Conservation (phyloP, 2,113 vertebrate genomes). For the Orcinus orca region DNA sequence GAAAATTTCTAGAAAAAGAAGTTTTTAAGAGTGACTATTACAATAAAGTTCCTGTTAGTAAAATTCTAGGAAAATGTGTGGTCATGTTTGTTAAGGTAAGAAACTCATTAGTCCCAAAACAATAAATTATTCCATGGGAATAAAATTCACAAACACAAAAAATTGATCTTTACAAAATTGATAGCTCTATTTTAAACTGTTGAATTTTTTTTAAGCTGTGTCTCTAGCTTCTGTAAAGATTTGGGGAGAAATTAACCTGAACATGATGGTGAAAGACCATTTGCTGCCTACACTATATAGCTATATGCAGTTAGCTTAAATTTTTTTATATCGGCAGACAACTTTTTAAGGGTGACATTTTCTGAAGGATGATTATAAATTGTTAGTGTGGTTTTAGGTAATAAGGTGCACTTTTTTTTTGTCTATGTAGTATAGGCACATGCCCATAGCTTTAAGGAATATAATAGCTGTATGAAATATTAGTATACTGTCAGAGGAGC, state of each 20-base stretch:
- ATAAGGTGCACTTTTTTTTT: conserved; percentile 11
- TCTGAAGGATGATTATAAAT: conserved; percentile 21
- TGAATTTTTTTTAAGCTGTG: background rate
- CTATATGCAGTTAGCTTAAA: background rate
- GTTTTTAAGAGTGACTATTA: conserved; percentile 99
- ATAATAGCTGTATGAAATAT: conserved; percentile 32
- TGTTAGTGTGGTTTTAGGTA: background rate
- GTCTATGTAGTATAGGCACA: background rate
- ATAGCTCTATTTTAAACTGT: background rate
- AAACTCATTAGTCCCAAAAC: conserved; percentile 5
- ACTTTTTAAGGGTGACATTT: conserved; percentile 12
- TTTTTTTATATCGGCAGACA: background rate
- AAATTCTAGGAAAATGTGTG: conserved; percentile 98
- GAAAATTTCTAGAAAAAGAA: conserved; percentile 99
- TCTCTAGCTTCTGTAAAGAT: background rate
- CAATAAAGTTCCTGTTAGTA: conserved; percentile 97
- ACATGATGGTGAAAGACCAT: background rate
- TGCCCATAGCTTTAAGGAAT: background rate
- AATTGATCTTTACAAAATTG: background rate
- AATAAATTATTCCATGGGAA: background rate
- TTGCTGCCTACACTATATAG: background rate
- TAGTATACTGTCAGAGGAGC: conserved; percentile 40
- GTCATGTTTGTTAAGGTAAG: conserved; percentile 99
- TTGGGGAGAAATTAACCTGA: conserved; percentile 23
- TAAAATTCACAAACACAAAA: conserved; percentile 7